Evolutionary conservation across 2,797 vertebrate species (phyloP).

Genomic region (Cottoperca gobio): DNA sequence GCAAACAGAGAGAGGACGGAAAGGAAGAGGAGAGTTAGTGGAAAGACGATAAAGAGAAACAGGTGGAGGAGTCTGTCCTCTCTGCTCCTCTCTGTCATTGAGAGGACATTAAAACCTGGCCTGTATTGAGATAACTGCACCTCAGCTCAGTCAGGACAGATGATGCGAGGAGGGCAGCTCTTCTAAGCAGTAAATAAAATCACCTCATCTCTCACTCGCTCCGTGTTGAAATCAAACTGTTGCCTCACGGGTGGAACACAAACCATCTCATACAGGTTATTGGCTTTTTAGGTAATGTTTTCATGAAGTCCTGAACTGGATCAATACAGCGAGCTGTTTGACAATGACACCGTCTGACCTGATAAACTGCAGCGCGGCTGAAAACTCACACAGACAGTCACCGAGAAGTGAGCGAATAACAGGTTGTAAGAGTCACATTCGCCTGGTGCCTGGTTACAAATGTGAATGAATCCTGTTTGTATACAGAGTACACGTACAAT

Average conservation of each 20-base stretch:
- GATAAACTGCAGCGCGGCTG: conserved; percentile 46
- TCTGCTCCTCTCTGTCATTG: conserved; percentile 51
- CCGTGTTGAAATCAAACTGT: conserved; percentile 37
- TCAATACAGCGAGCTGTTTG: conserved; percentile 40
- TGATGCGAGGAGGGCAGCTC: conserved; percentile 10
- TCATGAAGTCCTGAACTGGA: conserved; percentile 26
- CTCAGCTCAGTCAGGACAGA: conserved; percentile 24
- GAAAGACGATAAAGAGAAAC: conserved; percentile 23
- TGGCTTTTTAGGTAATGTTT: conserved; percentile 18
- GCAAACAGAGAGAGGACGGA: background rate
- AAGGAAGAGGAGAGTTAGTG: conserved; percentile 12
- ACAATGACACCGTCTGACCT: conserved; percentile 38
- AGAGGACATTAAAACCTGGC: conserved; percentile 52
- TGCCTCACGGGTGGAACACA: conserved; percentile 2
- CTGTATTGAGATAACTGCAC: conserved; percentile 51
- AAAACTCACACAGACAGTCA: conserved; percentile 15
- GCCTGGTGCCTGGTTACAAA: conserved; percentile 9
- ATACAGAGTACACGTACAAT: background rate
- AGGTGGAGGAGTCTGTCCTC: conserved; percentile 42
- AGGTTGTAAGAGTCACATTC: conserved; percentile 36
- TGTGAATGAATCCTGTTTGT: conserved; percentile 20
- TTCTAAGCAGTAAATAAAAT: conserved; percentile 2
- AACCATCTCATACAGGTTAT: conserved; percentile 2
- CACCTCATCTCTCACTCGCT: background rate
- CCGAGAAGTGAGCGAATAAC: conserved; percentile 34